These are phyloP conservation scores for Phoenoteleia sp. DNA, from an alignment of 2,888 invertebrate genomes.

Conservation along the genomic window DNA sequence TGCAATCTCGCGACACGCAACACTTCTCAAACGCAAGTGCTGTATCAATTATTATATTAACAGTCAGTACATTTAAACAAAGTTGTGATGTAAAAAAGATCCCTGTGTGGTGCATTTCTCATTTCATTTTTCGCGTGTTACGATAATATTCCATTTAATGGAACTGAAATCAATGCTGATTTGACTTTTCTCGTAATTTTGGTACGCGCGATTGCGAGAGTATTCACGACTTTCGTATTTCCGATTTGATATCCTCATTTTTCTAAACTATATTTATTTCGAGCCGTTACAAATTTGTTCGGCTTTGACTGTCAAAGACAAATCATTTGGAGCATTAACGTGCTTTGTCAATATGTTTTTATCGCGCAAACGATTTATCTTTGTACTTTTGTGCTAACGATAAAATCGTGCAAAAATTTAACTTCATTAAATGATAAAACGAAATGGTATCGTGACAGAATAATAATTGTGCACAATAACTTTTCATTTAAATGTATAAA, in stretches of 20 bases:
- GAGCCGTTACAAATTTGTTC: neutral
- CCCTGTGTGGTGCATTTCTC: neutral
- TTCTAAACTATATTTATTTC: neutral
- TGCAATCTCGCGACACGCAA: neutral
- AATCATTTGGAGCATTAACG: neutral
- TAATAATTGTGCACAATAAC: too few relatives aligned
- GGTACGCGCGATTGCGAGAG: too few relatives aligned
- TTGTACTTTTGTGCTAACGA: too few relatives aligned
- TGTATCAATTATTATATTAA: conserved; percentile 6
- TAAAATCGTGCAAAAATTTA: too few relatives aligned
- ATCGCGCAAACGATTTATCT: too few relatives aligned
- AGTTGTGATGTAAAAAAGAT: neutral
- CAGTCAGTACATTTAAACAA: neutral
- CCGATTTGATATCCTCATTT: neutral
- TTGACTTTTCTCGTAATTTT: neutral
- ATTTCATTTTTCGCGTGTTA: neutral
- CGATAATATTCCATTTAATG: neutral
- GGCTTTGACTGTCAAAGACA: neutral
- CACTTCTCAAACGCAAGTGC: neutral
- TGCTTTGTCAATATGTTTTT: neutral
- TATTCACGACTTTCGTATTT: neutral
- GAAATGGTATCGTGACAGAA: too few relatives aligned
- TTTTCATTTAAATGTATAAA: too few relatives aligned
- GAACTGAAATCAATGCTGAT: neutral
- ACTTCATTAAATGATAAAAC: too few relatives aligned